A percentile compares a stretch with the other conserved stretches of the same genome.
Evolutionary conservation across 2,888 invertebrate genomes (phyloP).

Genomic region (Cerceris rybyensis): DNA sequence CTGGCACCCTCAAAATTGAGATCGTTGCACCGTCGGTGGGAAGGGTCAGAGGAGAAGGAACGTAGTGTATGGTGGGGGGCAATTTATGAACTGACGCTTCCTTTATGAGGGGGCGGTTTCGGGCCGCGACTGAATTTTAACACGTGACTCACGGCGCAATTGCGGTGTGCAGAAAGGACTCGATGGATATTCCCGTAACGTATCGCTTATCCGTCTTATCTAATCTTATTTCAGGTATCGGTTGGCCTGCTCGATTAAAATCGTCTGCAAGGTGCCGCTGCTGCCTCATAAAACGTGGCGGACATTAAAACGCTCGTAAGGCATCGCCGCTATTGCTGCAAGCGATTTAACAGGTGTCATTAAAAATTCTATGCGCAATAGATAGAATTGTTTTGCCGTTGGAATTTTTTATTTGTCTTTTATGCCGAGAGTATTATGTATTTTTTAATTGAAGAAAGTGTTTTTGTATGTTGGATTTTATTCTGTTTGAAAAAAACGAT

Average conservation of each 20-base stretch:
- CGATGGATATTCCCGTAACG: constrained; percentile 30
- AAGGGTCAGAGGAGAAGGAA: constrained; percentile 54
- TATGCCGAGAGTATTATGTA: no score
- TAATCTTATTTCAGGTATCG: constrained; percentile 49
- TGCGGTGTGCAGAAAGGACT: constrained; percentile 48
- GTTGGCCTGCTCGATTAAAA: constrained; percentile 42
- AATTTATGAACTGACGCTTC: constrained; percentile 80
- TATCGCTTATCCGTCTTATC: constrained; percentile 51
- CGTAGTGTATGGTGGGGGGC: constrained; percentile 60
- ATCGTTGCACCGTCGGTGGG: constrained; percentile 65
- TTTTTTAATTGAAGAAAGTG: no score
- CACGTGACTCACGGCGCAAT: constrained; percentile 76
- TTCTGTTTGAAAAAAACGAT: no score
- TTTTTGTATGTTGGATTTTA: no score
- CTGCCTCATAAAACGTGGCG: constrained; percentile 18
- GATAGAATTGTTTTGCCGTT: no score
- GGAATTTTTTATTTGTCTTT: no score
- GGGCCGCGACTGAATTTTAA: constrained; percentile 78
- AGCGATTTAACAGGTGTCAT: not conserved
- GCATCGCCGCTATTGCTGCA: constrained; percentile 26
- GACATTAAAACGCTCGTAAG: constrained; percentile 13
- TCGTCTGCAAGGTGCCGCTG: constrained; percentile 30
- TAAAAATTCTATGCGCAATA: not conserved
- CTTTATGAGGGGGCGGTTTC: constrained; percentile 77
- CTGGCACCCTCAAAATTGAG: constrained; percentile 80